Evolutionary conservation across 2,888 invertebrate species (phyloP).

Genomic region (Pocota personata): DNA sequence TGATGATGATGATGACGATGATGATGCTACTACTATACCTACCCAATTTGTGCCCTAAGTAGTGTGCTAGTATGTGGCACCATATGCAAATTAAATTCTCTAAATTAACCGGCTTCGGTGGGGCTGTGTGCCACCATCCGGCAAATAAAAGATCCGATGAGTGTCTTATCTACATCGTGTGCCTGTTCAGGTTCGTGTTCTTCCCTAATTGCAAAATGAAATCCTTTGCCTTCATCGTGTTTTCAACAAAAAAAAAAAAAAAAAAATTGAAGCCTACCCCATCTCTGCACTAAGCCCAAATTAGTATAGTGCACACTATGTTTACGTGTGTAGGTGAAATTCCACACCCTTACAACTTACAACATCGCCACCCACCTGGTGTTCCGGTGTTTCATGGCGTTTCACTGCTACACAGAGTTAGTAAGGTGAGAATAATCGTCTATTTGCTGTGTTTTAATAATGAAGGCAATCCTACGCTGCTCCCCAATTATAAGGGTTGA

Average conservation of each 20-base stretch:
- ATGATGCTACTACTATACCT: slow-evolving; percentile 2
- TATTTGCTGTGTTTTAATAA: slow-evolving; percentile 68
- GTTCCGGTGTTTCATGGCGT: slow-evolving; percentile 8
- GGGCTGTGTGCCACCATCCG: slow-evolving; percentile 28
- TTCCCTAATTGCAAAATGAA: slow-evolving; percentile 68
- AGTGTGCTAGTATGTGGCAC: slow-evolving; percentile 59
- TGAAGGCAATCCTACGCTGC: slow-evolving; percentile 54
- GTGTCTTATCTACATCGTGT: slow-evolving; percentile 72
- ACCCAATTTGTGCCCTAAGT: slow-evolving; percentile 60
- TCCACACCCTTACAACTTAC: slow-evolving; percentile 42
- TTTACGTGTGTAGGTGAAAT: slow-evolving; percentile 2
- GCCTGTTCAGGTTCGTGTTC: slow-evolving; percentile 64
- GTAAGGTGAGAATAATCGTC: slow-evolving; percentile 60
- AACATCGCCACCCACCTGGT: slow-evolving; percentile 6
- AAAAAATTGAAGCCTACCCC: background rate
- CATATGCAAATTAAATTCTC: slow-evolving; percentile 72
- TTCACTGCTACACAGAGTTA: background rate
- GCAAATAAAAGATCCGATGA: slow-evolving; percentile 65
- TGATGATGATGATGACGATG: slow-evolving; percentile 35
- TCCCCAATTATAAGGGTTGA: slow-evolving; percentile 64
- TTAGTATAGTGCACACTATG: slow-evolving; percentile 48
- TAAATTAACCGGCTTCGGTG: slow-evolving; percentile 64
- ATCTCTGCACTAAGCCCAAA: slow-evolving; percentile 54
- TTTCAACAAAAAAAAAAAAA: background rate
- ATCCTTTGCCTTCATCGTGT: slow-evolving; percentile 35